Evolutionary conservation across 2,113 vertebrate species (phyloP).

Genomic region (Eira barbara): DNA sequence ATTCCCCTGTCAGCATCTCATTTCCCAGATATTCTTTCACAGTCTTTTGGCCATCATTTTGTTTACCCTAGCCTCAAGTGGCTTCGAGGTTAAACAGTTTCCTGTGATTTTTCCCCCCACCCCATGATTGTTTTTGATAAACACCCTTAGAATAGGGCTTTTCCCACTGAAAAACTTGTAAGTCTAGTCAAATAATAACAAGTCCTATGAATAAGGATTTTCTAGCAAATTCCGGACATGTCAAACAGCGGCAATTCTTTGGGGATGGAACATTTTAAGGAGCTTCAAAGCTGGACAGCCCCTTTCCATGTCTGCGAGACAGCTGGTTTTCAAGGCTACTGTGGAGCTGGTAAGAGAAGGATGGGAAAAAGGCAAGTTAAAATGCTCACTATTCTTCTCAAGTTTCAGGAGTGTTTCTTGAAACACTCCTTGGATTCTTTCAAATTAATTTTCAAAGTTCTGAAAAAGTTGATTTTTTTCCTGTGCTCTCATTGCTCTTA

Average conservation of each 20-base stretch:
- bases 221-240: not conserved
- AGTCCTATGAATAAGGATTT: not conserved
- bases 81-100: not conserved
- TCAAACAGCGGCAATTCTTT: not conserved
- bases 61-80: not conserved
- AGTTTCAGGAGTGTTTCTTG: not conserved
- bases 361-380: not conserved
- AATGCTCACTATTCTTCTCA: not conserved
- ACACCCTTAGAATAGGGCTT: not conserved
- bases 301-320: not conserved
- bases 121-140: not conserved
- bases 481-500: not conserved
- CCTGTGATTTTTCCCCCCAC: not conserved
- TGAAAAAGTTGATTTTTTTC: not conserved
- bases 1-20: not conserved
- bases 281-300: not conserved
- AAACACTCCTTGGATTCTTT: not conserved
- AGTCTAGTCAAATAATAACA: not conserved
- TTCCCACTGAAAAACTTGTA: not conserved
- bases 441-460: not conserved
- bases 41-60: not conserved
- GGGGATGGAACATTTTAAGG: not conserved
- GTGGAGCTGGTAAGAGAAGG: not conserved
- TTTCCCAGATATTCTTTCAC: not conserved
- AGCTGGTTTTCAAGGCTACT: not conserved